phyloP scores from a whole-genome alignment of 2,113 vertebrate genomes.

The Tupaia chinensis region DNA sequence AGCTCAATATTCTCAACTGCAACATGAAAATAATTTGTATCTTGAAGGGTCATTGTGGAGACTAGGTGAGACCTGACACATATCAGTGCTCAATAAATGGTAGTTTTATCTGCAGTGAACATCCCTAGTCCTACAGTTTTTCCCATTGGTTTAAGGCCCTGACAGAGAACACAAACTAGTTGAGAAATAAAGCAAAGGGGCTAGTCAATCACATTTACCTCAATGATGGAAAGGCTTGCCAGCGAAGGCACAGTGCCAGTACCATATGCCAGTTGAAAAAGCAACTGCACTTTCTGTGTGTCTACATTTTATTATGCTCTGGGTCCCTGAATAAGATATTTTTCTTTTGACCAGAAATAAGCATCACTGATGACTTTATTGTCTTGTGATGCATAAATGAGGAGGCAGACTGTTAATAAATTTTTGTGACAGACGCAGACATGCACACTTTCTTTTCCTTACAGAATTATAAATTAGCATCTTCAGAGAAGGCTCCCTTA shows the following conservation, averaged over 20 bases:
- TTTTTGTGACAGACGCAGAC: conserved; percentile 68
- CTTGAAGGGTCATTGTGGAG: neutral
- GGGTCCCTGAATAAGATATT: conserved; percentile 52
- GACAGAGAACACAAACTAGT: conserved; percentile 26
- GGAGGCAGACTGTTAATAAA: conserved; percentile 64
- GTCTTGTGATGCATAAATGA: conserved; percentile 75
- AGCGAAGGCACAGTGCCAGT: conserved; percentile 21
- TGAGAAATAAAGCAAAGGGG: neutral
- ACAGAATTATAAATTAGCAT: conserved; percentile 75
- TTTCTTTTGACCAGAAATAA: conserved; percentile 72
- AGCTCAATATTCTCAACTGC: neutral
- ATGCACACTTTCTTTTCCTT: conserved; percentile 52
- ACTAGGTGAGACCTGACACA: neutral
- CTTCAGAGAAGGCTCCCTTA: conserved; percentile 57
- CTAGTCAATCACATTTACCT: conserved; percentile 23
- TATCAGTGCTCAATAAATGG: neutral
- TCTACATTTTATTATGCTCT: conserved; percentile 69
- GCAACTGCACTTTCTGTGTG: conserved; percentile 32
- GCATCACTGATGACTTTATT: conserved; percentile 76
- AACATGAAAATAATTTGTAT: conserved; percentile 8
- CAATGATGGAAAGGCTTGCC: neutral
- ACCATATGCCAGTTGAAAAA: conserved; percentile 49
- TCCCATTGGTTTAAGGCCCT: neutral
- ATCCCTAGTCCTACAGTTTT: conserved; percentile 18
- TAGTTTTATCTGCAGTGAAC: neutral